phyloP scores from a whole-genome alignment of 2,888 invertebrate genomes.

The Drosophila yooni region DNA sequence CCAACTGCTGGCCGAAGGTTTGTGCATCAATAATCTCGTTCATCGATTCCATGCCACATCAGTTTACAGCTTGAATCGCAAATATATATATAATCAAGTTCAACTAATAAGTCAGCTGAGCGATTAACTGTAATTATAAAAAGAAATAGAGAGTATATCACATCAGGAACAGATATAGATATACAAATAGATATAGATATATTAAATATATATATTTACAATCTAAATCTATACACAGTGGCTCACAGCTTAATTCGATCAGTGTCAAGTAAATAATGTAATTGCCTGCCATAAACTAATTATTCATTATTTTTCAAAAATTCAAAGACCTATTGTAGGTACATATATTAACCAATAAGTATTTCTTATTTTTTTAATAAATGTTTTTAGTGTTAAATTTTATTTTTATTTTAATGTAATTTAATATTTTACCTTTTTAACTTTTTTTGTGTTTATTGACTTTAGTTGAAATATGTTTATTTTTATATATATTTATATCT shows the following conservation, averaged over 20 bases:
- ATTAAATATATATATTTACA: too few species aligned
- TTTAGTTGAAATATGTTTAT: background rate
- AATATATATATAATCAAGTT: background rate
- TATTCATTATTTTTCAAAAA: too few species aligned
- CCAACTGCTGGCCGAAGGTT: constrained; percentile 86
- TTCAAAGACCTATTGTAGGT: too few species aligned
- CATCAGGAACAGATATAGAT: background rate
- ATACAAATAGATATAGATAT: background rate
- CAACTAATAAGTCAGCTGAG: background rate
- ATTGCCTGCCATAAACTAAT: too few species aligned
- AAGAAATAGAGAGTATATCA: background rate
- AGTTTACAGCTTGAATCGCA: constrained; percentile 1
- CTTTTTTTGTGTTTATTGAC: background rate
- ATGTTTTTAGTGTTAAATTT: too few species aligned
- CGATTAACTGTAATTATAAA: background rate
- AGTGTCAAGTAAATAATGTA: too few species aligned
- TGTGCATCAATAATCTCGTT: constrained; percentile 88
- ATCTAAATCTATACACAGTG: too few species aligned
- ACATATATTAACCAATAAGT: too few species aligned
- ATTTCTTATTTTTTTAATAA: too few species aligned
- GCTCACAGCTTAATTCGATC: too few species aligned
- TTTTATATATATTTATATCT: background rate
- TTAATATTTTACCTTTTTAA: too few species aligned
- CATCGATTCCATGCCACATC: constrained; percentile 86
- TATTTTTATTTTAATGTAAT: too few species aligned